These are phyloP conservation scores for Lysandra coridon DNA, from an alignment of 2,888 invertebrate genomes.

Conservation along the genomic window DNA sequence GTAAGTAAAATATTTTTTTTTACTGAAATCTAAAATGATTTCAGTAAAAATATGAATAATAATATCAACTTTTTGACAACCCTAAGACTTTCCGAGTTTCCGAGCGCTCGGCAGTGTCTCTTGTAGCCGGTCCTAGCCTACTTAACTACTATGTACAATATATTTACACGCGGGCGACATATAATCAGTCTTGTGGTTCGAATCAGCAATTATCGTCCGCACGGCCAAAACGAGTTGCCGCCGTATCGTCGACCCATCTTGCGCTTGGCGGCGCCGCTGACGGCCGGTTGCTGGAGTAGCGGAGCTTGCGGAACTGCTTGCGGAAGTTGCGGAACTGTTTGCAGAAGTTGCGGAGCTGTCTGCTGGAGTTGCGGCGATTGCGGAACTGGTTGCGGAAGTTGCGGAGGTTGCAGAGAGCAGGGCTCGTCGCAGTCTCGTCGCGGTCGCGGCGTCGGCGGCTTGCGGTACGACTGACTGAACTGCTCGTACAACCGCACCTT, in stretches of 20 bases:
- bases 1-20: neutral
- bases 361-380: slow-evolving; percentile 38
- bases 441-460: slow-evolving; percentile 47
- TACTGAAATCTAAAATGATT: neutral
- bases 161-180: slow-evolving; percentile 33
- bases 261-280: slow-evolving; percentile 69
- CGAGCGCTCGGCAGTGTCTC: slow-evolving; percentile 68
- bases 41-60: too few relatives aligned
- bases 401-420: neutral
- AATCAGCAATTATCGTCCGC: slow-evolving; percentile 70
- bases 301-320: slow-evolving; percentile 45
- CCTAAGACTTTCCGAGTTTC: slow-evolving; percentile 38
- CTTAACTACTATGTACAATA: slow-evolving; percentile 43
- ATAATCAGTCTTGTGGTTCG: slow-evolving; percentile 75
- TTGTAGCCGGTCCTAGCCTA: slow-evolving; percentile 69
- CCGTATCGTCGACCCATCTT: slow-evolving; percentile 69
- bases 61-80: slow-evolving; percentile 42
- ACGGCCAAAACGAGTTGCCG: slow-evolving; percentile 71
- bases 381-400: neutral
- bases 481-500: slow-evolving; percentile 72
- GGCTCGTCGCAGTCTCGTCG: slow-evolving; percentile 33
- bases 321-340: slow-evolving; percentile 44
- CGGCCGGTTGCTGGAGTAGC: slow-evolving; percentile 44
- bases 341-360: slow-evolving; percentile 43
- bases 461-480: slow-evolving; percentile 68